Percentiles rank a stretch among this genome's conserved stretches.
These are phyloP conservation scores for Ceyx cyanopectus DNA, from an alignment of 2,113 vertebrate genomes.

Conservation along the genomic window DNA sequence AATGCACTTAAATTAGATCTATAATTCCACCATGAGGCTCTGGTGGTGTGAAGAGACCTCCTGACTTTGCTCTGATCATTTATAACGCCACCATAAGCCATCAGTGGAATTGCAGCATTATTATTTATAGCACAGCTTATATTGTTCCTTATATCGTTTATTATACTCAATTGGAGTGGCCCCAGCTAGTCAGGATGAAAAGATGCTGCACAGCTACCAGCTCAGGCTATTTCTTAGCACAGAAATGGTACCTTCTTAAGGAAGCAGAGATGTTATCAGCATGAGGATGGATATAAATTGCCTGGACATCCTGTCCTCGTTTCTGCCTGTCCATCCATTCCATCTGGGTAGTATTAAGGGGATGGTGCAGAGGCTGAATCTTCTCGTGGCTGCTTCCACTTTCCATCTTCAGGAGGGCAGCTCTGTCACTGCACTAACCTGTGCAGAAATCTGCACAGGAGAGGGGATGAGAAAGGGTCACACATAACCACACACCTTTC, in stretches of 20 bases:
- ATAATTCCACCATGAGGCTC: conserved; percentile 59
- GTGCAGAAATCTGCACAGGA: not conserved
- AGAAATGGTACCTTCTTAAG: not conserved
- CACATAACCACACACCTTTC: fast-evolving
- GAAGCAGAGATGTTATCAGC: not conserved
- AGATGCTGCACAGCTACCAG: conserved; percentile 25
- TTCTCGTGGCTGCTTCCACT: not conserved
- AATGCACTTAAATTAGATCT: conserved; percentile 69
- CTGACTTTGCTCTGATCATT: conserved; percentile 64
- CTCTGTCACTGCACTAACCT: not conserved
- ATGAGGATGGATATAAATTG: not conserved
- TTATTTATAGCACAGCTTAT: conserved; percentile 67
- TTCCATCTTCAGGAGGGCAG: not conserved
- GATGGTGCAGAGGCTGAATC: not conserved
- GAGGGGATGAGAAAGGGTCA: not conserved
- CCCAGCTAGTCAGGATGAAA: conserved; percentile 26
- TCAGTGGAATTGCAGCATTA: conserved; percentile 63
- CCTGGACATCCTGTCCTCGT: not conserved
- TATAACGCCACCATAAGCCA: conserved; percentile 70
- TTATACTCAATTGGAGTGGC: conserved; percentile 63
- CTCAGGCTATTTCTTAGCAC: not conserved
- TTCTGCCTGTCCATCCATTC: not conserved
- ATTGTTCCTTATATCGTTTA: conserved; percentile 65
- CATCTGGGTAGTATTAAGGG: not conserved
- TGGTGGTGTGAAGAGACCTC: conserved; percentile 67